Conservation (phyloP, 2,113 vertebrate genomes). For the Ceyx margarethae region DNA sequence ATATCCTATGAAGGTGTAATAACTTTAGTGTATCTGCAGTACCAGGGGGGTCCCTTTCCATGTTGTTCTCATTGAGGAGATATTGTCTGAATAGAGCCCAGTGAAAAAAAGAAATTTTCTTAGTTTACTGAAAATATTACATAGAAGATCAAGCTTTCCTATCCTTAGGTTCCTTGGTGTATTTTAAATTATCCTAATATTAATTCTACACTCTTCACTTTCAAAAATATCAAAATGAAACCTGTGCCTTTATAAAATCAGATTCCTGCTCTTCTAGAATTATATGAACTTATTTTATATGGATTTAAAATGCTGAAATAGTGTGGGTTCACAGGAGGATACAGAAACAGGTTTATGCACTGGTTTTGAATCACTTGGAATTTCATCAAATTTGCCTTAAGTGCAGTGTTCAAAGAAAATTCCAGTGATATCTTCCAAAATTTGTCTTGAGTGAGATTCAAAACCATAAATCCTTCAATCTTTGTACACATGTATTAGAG, state of each 20-base stretch:
- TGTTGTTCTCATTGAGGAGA: not conserved
- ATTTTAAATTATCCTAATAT: not conserved
- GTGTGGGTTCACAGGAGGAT: constrained; percentile 19
- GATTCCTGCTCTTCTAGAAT: not conserved
- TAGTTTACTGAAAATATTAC: not conserved
- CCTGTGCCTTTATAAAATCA: not conserved
- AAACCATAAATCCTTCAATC: not conserved
- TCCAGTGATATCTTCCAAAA: not conserved
- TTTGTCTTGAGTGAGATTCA: not conserved
- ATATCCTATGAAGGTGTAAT: not conserved
- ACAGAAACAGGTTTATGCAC: not conserved
- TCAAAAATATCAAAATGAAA: not conserved
- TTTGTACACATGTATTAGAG: not conserved
- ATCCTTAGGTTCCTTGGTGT: not conserved
- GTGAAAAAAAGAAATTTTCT: not conserved
- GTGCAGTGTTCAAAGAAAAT: constrained; percentile 12
- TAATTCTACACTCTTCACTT: not conserved
- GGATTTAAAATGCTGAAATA: not conserved
- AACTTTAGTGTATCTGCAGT: not conserved
- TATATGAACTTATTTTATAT: not conserved
- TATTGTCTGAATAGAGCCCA: not conserved
- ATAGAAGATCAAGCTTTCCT: not conserved
- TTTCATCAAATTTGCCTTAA: not conserved
- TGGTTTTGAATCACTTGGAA: not conserved
- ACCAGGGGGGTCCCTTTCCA: not conserved